Conservation (phyloP, 35 echinoderm and acorn worm genomes). For the Acanthaster planci region DNA sequence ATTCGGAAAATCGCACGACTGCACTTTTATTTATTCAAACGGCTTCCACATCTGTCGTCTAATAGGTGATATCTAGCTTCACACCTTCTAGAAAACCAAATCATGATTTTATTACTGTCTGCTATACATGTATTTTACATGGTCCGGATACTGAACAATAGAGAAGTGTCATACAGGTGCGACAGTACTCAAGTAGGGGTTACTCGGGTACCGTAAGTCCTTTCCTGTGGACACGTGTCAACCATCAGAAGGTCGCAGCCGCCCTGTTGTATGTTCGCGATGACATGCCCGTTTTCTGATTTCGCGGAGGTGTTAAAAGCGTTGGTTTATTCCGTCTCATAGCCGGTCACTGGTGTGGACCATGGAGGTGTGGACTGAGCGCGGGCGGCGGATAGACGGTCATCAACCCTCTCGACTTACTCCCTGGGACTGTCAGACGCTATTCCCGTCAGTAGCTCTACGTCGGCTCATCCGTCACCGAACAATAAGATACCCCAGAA, state of each 20-base stretch:
- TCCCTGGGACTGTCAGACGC: neutral
- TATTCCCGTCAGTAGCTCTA: neutral
- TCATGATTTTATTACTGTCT: neutral
- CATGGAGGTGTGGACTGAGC: neutral
- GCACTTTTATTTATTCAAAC: neutral
- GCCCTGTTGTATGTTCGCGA: neutral
- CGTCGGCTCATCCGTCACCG: neutral
- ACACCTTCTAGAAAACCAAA: neutral
- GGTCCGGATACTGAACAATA: neutral
- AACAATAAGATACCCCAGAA: neutral
- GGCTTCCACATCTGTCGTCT: neutral
- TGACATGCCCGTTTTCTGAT: slow-evolving; percentile 17
- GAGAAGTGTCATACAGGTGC: neutral
- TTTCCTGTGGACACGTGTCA: neutral
- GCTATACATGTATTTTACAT: neutral
- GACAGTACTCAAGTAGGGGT: neutral
- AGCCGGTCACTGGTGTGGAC: neutral
- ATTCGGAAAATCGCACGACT: neutral
- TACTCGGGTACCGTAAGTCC: neutral
- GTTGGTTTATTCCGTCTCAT: neutral
- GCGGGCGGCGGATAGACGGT: neutral
- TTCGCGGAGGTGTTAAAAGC: too few relatives aligned
- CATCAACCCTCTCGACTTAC: neutral
- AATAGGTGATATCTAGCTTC: neutral
- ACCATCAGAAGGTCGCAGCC: neutral